Conservation (phyloP, 2,113 vertebrate species). For the pig (Sus scrofa) region T2T-Sscrofa CM000830.6:98571001-98571500, state of each 20-base stretch:
- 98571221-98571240: background rate
- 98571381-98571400: constrained; percentile 42
- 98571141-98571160: constrained; percentile 19
- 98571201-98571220: constrained; percentile 49
- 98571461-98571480: background rate
- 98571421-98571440: constrained; percentile 43
- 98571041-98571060: background rate
- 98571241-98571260: constrained; percentile 12
- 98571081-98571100: background rate
- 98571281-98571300: constrained; percentile 1
- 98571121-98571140: background rate
- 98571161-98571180: constrained; percentile 4
- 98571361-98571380: background rate
- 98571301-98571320: background rate
- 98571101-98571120: background rate
- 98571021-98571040: background rate
- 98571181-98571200: background rate
- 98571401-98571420: constrained; percentile 51
- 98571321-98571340: constrained; percentile 16
- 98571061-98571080: constrained; percentile 18
- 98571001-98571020: background rate
- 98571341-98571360: background rate
- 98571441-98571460: background rate
- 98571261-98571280: background rate
- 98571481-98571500: background rate